phyloP scores from a whole-genome alignment of 2,113 vertebrate species.

The Nycticebus coucang region DNA sequence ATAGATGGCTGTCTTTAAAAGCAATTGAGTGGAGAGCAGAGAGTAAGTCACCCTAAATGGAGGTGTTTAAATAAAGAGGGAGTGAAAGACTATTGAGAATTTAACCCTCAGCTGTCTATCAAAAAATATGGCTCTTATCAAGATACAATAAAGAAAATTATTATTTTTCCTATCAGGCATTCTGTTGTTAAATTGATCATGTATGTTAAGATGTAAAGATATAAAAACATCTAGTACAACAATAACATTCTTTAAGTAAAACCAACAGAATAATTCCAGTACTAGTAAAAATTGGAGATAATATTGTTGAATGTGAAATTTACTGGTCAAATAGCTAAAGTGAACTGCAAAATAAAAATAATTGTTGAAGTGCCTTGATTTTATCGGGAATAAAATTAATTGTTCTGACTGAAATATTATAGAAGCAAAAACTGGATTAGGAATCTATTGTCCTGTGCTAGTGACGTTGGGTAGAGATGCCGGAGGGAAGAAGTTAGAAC shows the following conservation, averaged over 20 bases:
- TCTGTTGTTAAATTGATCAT: neutral
- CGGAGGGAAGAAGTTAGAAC: neutral
- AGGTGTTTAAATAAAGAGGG: neutral
- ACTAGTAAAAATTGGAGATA: neutral
- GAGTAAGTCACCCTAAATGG: neutral
- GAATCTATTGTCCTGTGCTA: neutral
- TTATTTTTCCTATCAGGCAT: neutral
- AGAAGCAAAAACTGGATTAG: neutral
- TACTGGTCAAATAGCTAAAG: neutral
- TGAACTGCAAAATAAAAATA: neutral
- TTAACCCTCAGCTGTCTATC: neutral
- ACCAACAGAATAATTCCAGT: neutral
- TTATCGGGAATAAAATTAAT: conserved; percentile 29
- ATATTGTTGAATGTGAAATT: neutral
- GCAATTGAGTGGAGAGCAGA: neutral
- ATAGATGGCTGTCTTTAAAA: neutral
- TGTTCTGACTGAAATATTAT: neutral
- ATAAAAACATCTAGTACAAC: neutral
- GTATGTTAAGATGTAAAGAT: neutral
- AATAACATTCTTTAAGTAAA: conserved; percentile 4
- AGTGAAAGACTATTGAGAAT: neutral
- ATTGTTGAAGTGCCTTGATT: neutral
- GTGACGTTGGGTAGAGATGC: neutral
- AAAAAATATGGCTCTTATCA: neutral
- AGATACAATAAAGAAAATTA: neutral